Base-by-base conservation (phyloP, 2,113 vertebrate species). In the Hoplias malabaricus region DNA sequence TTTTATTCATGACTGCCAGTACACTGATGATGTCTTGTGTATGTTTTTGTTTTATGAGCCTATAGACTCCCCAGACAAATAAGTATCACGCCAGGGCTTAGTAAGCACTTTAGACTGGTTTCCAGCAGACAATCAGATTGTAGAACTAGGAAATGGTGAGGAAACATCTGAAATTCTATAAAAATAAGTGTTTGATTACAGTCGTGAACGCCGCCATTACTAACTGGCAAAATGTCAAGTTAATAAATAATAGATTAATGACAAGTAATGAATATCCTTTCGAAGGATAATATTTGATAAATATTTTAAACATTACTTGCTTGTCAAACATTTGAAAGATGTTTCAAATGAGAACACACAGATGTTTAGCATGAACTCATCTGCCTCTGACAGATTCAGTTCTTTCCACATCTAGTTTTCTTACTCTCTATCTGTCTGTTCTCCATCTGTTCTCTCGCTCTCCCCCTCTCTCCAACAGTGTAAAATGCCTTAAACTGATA, bases 401-500 rank as follows among this genome's bases (percentile, higher is more conserved):
- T 6, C 23, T 23, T 19, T 59, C n/a, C 61, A 42, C 40, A 33
- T 61, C 40, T 61, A n/a, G n/a, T n/a, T 25, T 61, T 9, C n/a
- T 5, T 25, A 57, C 67, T 81, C 57, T 12, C 34, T 10, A 14
- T 31, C 21, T 80, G 76, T 83, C 70, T 75, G 75, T 84, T 69
- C 66, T 56, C 69, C 50, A 40, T 62, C 33, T 27, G 61, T 66
- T 69, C 81, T 38, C 59, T 50, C 68, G 11, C 5, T 42, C 19
- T 1, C 21, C 21, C 46, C 61, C 34, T 13, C 31, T 33, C 31
- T 16, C 48, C 42, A 25, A 21, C 48, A 40, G 69, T 34, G 80
- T 57, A 40, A 86, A 83, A 84, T 69, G 79, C 82, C 84, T 91
- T 85, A 89, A 87, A 88, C 86, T 85, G 84, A 89, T 89, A 89